Evolutionary conservation across 2,888 invertebrate species (phyloP).

Genomic region (Rhagium mordax): DNA sequence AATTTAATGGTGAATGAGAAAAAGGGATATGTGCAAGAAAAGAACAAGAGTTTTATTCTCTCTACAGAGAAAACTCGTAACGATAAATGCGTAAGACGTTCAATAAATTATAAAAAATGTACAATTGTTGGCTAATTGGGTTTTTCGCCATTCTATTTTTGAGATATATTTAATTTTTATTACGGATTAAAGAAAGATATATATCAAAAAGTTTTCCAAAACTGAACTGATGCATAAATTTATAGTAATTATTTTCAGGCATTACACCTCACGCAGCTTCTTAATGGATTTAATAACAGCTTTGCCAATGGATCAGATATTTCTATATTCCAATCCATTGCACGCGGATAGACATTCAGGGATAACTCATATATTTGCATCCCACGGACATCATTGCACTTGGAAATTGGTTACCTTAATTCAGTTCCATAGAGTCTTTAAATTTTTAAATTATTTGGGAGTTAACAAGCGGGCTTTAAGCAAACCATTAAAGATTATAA

Average conservation of each 20-base stretch:
- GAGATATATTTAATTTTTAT: too few relatives aligned
- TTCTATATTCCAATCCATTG: not conserved
- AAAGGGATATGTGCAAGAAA: too few relatives aligned
- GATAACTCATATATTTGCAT: not conserved
- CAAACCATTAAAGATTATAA: constrained; percentile 23
- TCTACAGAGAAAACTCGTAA: too few relatives aligned
- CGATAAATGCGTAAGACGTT: too few relatives aligned
- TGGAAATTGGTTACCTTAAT: constrained; percentile 38
- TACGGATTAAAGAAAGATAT: too few relatives aligned
- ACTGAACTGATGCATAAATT: too few relatives aligned
- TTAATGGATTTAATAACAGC: constrained; percentile 38
- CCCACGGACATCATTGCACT: constrained; percentile 23
- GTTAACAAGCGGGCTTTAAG: constrained; percentile 9
- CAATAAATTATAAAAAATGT: too few relatives aligned
- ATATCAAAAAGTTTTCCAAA: too few relatives aligned
- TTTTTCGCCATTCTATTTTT: too few relatives aligned
- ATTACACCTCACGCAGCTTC: constrained; percentile 43
- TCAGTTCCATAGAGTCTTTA: constrained; percentile 42
- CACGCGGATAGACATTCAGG: not conserved
- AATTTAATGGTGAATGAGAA: too few relatives aligned
- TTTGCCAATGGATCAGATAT: constrained; percentile 35
- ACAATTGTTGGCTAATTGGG: too few relatives aligned
- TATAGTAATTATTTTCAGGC: constrained; percentile 39
- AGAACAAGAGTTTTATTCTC: too few relatives aligned
- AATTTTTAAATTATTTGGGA: constrained; percentile 35